These are phyloP conservation scores for Noctuana brunneofusca DNA, from an alignment of 2,888 invertebrate genomes.

Conservation along the genomic window DNA sequence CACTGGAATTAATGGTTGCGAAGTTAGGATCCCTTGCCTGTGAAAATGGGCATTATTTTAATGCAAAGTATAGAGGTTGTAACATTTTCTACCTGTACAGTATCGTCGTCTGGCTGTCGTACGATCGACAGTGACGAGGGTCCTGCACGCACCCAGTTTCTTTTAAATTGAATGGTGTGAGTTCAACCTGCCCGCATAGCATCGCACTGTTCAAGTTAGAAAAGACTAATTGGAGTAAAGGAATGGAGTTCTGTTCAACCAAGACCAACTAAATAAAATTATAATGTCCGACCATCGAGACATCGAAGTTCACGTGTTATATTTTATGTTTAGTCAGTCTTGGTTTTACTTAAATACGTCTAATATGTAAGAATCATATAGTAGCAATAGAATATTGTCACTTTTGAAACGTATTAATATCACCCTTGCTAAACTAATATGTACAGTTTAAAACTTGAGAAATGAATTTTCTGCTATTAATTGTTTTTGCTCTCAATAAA, in stretches of 20 bases:
- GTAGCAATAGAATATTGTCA: slow-evolving; percentile 42
- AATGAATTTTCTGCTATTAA: slow-evolving; percentile 58
- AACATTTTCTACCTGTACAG: slow-evolving; percentile 80
- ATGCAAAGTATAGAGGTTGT: slow-evolving; percentile 96
- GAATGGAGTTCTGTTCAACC: slow-evolving; percentile 83
- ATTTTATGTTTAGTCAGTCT: slow-evolving; percentile 82
- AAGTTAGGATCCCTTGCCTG: slow-evolving; percentile 83
- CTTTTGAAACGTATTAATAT: slow-evolving; percentile 47
- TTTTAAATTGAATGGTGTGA: slow-evolving; percentile 82
- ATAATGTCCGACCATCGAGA: slow-evolving; percentile 59
- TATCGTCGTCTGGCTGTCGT: slow-evolving; percentile 66
- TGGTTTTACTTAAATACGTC: slow-evolving; percentile 69
- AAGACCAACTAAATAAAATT: slow-evolving; percentile 81
- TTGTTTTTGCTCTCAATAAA: slow-evolving; percentile 68
- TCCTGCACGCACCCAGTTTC: slow-evolving; percentile 77
- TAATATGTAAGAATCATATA: slow-evolving; percentile 31
- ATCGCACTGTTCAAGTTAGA: slow-evolving; percentile 82
- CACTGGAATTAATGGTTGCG: slow-evolving; percentile 77
- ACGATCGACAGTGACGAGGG: slow-evolving; percentile 63
- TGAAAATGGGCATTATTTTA: slow-evolving; percentile 94
- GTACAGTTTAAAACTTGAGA: slow-evolving; percentile 35
- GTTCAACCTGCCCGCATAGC: slow-evolving; percentile 69
- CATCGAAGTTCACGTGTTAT: slow-evolving; percentile 60
- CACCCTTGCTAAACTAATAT: slow-evolving; percentile 50
- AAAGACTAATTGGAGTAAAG: slow-evolving; percentile 80